A percentile compares a stretch with the other conserved stretches of the same genome.
phyloP scores from a whole-genome alignment of 2,113 vertebrate species.

The Montifringilla adamsi region DNA sequence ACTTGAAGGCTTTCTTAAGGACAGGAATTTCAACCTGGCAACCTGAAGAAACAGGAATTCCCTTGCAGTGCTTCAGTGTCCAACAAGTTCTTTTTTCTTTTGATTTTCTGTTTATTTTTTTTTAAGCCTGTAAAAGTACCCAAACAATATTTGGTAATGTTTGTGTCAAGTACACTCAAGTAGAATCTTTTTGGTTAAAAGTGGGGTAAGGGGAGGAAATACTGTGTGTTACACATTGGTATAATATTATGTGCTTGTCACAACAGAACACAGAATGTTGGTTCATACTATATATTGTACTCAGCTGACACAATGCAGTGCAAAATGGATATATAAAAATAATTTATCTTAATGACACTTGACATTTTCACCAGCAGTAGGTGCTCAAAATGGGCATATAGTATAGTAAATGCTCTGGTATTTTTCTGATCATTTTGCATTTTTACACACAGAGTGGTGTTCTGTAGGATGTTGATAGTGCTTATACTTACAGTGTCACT shows the following conservation, averaged over 20 bases:
- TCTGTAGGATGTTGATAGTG: background rate
- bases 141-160: background rate
- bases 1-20: background rate
- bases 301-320: background rate
- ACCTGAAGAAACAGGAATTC: background rate
- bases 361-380: background rate
- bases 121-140: background rate
- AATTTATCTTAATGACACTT: background rate
- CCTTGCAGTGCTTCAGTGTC: background rate
- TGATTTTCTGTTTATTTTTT: background rate
- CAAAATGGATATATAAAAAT: background rate
- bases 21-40: background rate
- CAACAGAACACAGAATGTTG: background rate
- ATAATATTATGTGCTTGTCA: background rate
- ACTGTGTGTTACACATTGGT: background rate
- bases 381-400: background rate
- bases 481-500: background rate
- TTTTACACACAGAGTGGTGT: background rate
- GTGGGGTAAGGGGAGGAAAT: rapidly evolving
- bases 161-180: background rate
- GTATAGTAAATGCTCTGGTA: background rate
- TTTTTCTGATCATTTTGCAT: background rate
- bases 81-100: background rate
- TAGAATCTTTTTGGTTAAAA: background rate
- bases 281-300: background rate